Evolutionary conservation across 2,888 invertebrate genomes (phyloP), one percentile per base, ranked within the genome.

Genomic region (Protodeltote pygarga): DNA sequence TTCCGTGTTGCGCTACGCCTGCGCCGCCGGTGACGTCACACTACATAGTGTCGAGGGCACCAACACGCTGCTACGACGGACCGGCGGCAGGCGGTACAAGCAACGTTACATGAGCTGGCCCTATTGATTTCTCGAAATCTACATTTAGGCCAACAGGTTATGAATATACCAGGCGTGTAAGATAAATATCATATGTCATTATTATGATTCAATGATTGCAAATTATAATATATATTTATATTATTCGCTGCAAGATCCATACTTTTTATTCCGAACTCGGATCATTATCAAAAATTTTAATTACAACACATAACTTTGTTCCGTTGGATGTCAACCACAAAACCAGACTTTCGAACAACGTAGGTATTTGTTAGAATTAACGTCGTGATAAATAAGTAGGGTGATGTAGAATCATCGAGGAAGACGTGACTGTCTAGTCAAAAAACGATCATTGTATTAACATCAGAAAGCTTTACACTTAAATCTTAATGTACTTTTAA

Each of bases 1-100:
- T 79, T 85, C 73, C 71, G 79, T 78, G 83, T 86, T 86, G 85
- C 84, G 87, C 78, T 82, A 81, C 77, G 77, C 70, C 76, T 71
- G 77, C 77, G 79, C 72, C 60, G 64, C 72, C 60, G 64, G 62
- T 87, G 89, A 87, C 88, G 87, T 87, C 89, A 87, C 77, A 60
- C 24, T 57, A 53, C 60, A 64, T 64, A 69, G 68, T 72, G 73
- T 65, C 68, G 70, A 68, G 67, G 72, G 64, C 68, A 65, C 50
- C 59, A 58, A 60, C 57, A 52, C n/a, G n/a, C 54, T 58, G 46
- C 59, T 68, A 53, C 63, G 60, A 54, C 48, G 49, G 47, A 27
- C 37, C 59, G 65, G 51, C 63, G 60, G 52, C 48, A 47, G 47
- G 24, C 37, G 11, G 29, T 39, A 23, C 37, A 24, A 21, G 47